Evolutionary conservation across 2,888 invertebrate species (phyloP), one percentile per base, ranked within the genome.

Genomic region (Galerucella pusilla): DNA sequence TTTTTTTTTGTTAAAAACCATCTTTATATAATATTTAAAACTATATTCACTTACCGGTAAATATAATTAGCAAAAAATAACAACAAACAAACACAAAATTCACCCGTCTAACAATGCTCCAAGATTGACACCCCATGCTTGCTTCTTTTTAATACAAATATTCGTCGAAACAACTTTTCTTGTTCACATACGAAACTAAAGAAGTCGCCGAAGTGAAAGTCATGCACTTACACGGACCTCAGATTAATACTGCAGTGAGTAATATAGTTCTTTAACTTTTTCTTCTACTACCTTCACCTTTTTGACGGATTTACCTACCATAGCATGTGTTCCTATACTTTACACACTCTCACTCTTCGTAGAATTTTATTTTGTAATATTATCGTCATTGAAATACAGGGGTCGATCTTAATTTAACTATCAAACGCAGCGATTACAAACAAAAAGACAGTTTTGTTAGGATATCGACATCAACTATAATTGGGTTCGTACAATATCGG

Each of bases 11-110:
- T 1, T 28, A 35, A 35, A 35, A 35, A 35, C 6, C 35, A 35
- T 35, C 5, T 35, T 6, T 35, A 35, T 42, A 1, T 1, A 42
- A 42, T 9, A 42, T 42, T 42, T 42, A 42, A 9, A 42, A 42
- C 35, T 59, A 52, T 60, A 16, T 60, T 52, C 20, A 80, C 83
- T 81, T 80, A 83, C 83, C 82, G 73, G 78, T 77, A 77, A 82
- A 82, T 42, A 69, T 78, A 60, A 82, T 78, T 25, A 80, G 63
- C 14, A 83, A 64, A 69, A 83, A 77, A 79, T 82, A 83, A 76
- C 72, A 80, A 76, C 80, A 83, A 67, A 81, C 73, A 64, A 82
- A 79, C 71, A 80, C 76, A 20, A 78, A 77, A 81, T 79, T 81
- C 76, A 80, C 77, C n/a, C 78, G 78, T 45, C 74, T 75, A 70